Evolutionary conservation across 2,888 invertebrate genomes (phyloP).

Genomic region (Chaetogeoica ovagalla): DNA sequence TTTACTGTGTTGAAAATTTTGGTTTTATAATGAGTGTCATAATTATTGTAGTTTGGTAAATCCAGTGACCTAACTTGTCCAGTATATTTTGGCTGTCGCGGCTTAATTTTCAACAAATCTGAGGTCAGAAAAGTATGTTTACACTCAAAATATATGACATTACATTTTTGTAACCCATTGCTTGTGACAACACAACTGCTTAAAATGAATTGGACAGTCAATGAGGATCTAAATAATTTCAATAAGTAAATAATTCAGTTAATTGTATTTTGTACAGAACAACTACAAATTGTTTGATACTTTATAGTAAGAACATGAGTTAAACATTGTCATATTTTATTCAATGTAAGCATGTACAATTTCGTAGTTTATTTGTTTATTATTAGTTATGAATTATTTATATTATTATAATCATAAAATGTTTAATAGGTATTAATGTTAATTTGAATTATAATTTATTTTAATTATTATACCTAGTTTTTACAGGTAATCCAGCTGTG

Average conservation of each 20-base stretch:
- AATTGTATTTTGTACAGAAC: neutral
- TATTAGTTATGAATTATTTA: neutral
- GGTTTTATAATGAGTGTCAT: neutral
- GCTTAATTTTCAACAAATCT: too few species aligned
- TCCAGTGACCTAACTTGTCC: neutral
- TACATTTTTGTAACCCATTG: too few species aligned
- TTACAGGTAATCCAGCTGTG: constrained; percentile 50
- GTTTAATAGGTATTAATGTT: constrained; percentile 4
- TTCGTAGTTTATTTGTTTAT: constrained; percentile 4
- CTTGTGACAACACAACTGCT: too few species aligned
- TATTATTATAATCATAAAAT: constrained; percentile 8
- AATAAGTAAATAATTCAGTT: neutral
- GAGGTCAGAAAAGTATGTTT: too few species aligned
- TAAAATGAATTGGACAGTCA: too few species aligned
- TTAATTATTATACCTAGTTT: constrained; percentile 41
- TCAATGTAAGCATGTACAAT: neutral
- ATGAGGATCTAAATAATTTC: neutral
- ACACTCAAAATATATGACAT: too few species aligned
- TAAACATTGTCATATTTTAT: constrained; percentile 3
- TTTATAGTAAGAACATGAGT: neutral
- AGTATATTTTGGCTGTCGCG: too few species aligned
- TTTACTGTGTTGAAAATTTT: neutral
- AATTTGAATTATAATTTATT: constrained; percentile 19
- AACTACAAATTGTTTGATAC: neutral
- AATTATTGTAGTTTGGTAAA: neutral